Base-by-base conservation (phyloP, 2,888 invertebrate genomes). In the Eledona agricola region DNA sequence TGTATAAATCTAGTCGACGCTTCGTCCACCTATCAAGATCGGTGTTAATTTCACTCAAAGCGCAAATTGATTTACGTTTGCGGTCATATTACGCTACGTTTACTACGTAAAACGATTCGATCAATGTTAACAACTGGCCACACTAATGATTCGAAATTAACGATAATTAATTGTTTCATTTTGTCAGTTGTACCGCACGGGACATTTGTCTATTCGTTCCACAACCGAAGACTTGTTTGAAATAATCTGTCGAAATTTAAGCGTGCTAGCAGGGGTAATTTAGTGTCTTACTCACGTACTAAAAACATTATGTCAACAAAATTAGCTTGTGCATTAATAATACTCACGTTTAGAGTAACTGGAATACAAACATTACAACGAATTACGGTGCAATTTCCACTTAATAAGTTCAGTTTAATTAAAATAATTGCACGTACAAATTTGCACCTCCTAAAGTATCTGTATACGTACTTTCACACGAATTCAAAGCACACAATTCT, bases 91-190 rank as follows among this genome's bases (percentile, higher is more conserved):
- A 11, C 20, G 4, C 15, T 31, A 31, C 11, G 11, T 35, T 46
- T 22, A 26, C 34, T 26, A 31, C 11, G 16, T 35, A 19, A 46
- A 35, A 25, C 26, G 26, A 4, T 9, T 12, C 35, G 34, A 43
- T 51, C 29, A 51, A 29, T 51, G 51, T 60, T 53, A 59, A 54
- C 56, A 60, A 55, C 55, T 53, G 50, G 54, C 53, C 47, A 60
- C 58, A 53, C 54, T 46, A 49, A 46, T 58, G 26, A 26, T 9
- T 2, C 4, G 12, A 26, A 38, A 38, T 38, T 38, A 38, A 38
- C 10, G n/a, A n/a, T 38, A 38, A 37, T 23, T 32, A 32, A 19
- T 19, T 6, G 4, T 4, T 19, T 19, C 19, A 19, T n/a, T n/a
- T n/a, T n/a, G n/a, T n/a, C n/a, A n/a, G n/a, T n/a, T n/a, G n/a